Conservation (phyloP, 1,140 invertebrate genomes). For the Lepidurus apus region DNA sequence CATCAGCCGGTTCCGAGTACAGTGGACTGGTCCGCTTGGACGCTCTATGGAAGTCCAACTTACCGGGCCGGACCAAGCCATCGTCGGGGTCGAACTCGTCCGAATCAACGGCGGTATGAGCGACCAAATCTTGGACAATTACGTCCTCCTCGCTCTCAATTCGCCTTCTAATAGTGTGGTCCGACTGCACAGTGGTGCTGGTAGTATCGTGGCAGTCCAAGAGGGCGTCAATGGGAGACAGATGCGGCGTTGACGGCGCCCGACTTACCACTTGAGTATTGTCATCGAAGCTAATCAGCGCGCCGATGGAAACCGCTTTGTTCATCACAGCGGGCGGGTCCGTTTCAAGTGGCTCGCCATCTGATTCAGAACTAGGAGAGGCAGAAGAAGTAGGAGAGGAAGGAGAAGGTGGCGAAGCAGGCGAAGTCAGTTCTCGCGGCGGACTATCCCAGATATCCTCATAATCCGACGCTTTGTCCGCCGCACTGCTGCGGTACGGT, state of each 20-base stretch:
- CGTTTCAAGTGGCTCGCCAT: background rate
- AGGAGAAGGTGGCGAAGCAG: no score
- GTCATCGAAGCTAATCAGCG: conserved; percentile 23
- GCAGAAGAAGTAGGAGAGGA: no score
- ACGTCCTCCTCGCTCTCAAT: background rate
- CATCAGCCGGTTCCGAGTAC: conserved; percentile 86
- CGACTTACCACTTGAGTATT: background rate
- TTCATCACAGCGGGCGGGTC: background rate
- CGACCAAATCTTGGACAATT: conserved; percentile 14
- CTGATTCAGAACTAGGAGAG: background rate
- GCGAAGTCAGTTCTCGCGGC: conserved; percentile 47
- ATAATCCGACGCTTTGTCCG: conserved; percentile 90
- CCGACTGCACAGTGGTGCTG: background rate
- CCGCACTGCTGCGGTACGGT: conserved; percentile 60
- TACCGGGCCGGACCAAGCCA: background rate
- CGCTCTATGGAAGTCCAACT: conserved; percentile 19
- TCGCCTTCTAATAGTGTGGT: background rate
- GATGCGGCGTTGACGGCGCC: background rate
- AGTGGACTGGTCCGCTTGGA: conserved; percentile 60
- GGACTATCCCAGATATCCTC: conserved; percentile 83
- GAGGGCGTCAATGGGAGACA: conserved; percentile 11
- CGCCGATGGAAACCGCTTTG: background rate
- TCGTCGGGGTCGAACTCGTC: conserved; percentile 10
- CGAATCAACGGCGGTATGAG: conserved; percentile 19
- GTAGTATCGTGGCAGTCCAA: conserved; percentile 14